Percentiles rank a stretch among this genome's conserved stretches.
These are phyloP conservation scores for Protobothrops mucrosquamatus DNA, from an alignment of 2,113 vertebrate species.

Conservation along the genomic window DNA sequence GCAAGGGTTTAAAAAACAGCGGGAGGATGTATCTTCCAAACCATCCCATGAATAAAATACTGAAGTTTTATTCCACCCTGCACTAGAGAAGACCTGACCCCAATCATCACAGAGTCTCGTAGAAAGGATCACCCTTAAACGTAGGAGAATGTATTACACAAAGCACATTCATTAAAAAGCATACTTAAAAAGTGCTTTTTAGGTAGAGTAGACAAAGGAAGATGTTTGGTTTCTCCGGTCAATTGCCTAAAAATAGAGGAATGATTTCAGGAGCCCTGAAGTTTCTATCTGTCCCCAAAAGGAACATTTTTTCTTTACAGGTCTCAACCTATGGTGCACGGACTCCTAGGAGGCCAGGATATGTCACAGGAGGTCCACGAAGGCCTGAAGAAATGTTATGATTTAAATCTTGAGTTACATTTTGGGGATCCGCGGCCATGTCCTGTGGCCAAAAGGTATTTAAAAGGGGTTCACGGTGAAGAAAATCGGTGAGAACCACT, in stretches of 20 bases:
- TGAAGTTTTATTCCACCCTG: not conserved
- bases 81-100: not conserved
- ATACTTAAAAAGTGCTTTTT: not conserved
- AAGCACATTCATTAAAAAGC: not conserved
- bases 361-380: not conserved
- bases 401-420: not conserved
- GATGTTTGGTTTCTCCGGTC: not conserved
- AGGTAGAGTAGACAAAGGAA: not conserved
- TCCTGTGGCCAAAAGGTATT: not conserved
- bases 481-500: not conserved
- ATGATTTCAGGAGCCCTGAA: not conserved
- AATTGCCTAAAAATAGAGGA: not conserved
- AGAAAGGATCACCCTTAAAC: not conserved
- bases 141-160: not conserved
- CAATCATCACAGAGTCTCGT: not conserved
- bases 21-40: not conserved
- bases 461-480: not conserved
- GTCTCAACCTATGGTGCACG: not conserved
- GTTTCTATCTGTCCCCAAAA: not conserved
- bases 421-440: not conserved
- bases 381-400: not conserved
- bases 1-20: not conserved
- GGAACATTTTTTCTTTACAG: not conserved
- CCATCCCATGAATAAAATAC: not conserved
- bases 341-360: not conserved